Evolutionary conservation across 2,888 invertebrate genomes (phyloP).

Genomic region (Stomorhina lunata): DNA sequence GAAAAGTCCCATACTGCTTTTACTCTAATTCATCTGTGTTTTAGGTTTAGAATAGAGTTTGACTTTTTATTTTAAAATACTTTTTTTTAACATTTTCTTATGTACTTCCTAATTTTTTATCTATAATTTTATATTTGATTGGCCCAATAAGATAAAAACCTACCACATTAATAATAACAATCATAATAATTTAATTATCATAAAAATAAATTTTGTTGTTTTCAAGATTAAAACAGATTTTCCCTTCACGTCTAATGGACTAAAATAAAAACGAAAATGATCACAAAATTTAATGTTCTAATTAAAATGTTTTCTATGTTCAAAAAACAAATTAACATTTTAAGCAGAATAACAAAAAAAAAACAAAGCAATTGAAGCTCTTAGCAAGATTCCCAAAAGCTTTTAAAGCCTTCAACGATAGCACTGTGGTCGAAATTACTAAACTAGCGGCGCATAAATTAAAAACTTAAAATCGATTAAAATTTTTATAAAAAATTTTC

Average conservation of each 20-base stretch:
- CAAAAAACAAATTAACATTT: not conserved
- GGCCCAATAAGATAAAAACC: not conserved
- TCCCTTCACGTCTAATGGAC: not conserved
- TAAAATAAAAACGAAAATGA: conserved; percentile 30
- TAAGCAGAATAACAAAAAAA: not conserved
- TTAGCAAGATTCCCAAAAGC: too few species aligned
- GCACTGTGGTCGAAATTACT: too few species aligned
- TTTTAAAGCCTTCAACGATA: too few species aligned
- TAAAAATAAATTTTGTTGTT: not conserved
- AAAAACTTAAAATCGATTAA: too few species aligned
- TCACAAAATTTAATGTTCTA: conserved; percentile 29
- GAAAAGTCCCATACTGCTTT: too few species aligned
- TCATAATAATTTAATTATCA: conserved; percentile 21
- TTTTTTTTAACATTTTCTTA: not conserved
- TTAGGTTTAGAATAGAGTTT: too few species aligned
- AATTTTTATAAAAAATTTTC: too few species aligned
- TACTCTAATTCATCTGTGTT: too few species aligned
- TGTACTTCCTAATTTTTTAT: not conserved
- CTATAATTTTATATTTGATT: not conserved
- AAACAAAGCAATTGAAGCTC: too few species aligned
- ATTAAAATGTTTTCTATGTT: not conserved
- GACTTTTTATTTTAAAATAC: too few species aligned
- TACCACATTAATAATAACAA: too few species aligned
- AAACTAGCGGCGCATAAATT: too few species aligned
- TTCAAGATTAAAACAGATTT: conserved; percentile 17